Evolutionary conservation across 2,888 invertebrate genomes (phyloP), one percentile per base, ranked within the genome.

Genomic region (Hemicrepidius hirtus): DNA sequence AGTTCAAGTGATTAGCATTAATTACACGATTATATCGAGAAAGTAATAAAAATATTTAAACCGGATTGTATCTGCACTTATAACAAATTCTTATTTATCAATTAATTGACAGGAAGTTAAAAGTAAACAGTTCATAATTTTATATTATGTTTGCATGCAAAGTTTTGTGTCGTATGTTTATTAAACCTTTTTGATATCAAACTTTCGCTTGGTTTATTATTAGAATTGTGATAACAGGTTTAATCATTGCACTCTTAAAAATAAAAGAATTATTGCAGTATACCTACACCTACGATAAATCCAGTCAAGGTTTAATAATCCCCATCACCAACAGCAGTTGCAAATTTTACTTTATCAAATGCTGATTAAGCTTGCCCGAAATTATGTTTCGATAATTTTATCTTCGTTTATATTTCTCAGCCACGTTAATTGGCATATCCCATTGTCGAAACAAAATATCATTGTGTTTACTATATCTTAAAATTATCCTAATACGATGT

Each of bases 401-500:
- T 40, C 4, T 40, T 13, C 5, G 7, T 37, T 37, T 12, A 37
- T 12, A 12, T 12, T 40, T 40, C 13, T 6, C 13, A 2, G n/a
- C 12, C 40, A 40, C 13, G 40, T n/a, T 32, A 40, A 40, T 40
- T 1, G 40, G 40, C n/a, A n/a, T 13, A 40, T 40, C 13, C n/a
- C 40, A 40, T 40, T 40, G n/a, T 40, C 4, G n/a, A 20, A 49
- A 21, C 12, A 16, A 21, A 49, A 7, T 49, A 20, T 46, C 53
- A 28, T 35, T 35, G 28, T 55, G 18, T 55, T 55, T 55, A 28
- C 55, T 32, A 32, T 37, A 37, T 59, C 40, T 37, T 59, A 59
- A n/a, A 59, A 59, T 59, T 59, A 40, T 40, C 18, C 24, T 62
- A 62, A 62, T 62, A 44, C 44, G 49, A 62, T 28, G 63, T 44